Percentiles rank a stretch among this genome's conserved stretches.
Evolutionary conservation across 1,140 invertebrate genomes (phyloP).

Genomic region (Rhopalosiphum maidis): DNA sequence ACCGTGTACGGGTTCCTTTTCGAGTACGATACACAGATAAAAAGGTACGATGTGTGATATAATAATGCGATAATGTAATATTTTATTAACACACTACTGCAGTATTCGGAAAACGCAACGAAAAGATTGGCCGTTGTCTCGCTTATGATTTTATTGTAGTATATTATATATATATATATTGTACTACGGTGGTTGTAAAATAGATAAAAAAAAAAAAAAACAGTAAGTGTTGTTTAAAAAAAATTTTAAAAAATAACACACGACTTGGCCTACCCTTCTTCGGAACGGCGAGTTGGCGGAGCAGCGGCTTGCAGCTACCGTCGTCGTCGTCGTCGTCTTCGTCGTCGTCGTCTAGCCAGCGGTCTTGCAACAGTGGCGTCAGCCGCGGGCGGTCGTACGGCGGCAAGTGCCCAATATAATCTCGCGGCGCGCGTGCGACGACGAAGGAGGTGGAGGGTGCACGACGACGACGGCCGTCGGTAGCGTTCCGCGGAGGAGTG

Average conservation of each 20-base stretch:
- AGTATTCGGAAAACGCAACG: background rate
- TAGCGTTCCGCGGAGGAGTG: background rate
- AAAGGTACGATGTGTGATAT: too few relatives aligned
- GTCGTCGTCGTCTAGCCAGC: background rate
- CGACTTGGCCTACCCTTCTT: background rate
- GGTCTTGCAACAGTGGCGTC: background rate
- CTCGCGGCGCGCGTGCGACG: background rate
- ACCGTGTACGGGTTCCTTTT: background rate
- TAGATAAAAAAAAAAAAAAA: too few relatives aligned
- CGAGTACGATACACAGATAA: background rate
- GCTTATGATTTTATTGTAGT: too few relatives aligned
- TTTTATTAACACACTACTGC: background rate
- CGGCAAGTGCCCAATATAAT: background rate
- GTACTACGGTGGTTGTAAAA: background rate
- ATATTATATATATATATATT: too few relatives aligned
- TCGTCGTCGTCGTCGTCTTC: background rate
- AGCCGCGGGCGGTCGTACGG: background rate
- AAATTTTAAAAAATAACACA: background rate
- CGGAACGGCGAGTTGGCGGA: constrained; percentile 7
- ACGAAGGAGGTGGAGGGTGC: too few relatives aligned
- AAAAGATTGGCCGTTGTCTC: background rate
- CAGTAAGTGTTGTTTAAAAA: background rate
- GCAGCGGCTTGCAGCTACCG: background rate
- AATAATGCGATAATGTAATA: background rate
- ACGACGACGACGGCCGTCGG: background rate